Conservation (phyloP, 2,113 vertebrate species). For the Otis tarda region DNA sequence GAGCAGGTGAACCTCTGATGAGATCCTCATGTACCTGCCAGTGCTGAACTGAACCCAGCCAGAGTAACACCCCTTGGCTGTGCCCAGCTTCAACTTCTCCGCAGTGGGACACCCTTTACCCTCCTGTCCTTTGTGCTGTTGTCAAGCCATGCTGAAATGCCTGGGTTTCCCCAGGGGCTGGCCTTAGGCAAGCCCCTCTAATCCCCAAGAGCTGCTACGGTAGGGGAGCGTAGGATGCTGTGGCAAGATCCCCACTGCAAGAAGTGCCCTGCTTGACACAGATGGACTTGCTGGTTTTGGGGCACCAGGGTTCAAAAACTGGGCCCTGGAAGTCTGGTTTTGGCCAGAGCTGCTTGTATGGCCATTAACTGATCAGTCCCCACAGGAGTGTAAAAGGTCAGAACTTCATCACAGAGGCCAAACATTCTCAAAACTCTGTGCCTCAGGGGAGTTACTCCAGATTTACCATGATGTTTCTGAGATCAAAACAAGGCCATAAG, state of each 20-base stretch:
- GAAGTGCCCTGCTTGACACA: not conserved
- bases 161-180: not conserved
- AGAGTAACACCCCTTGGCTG: not conserved
- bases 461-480: not conserved
- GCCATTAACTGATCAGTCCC: not conserved
- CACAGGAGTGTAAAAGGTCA: not conserved
- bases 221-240: not conserved
- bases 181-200: not conserved
- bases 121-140: not conserved
- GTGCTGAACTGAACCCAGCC: not conserved
- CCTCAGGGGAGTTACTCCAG: not conserved
- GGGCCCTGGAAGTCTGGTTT: not conserved
- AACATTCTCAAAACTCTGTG: not conserved
- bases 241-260: not conserved
- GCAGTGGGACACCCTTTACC: not conserved
- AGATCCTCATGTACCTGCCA: not conserved
- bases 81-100: not conserved
- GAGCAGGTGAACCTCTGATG: not conserved
- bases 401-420: not conserved
- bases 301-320: not conserved
- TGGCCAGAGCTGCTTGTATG: not conserved
- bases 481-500: not conserved
- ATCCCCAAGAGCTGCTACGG: rapidly evolving
- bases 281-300: not conserved
- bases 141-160: not conserved